Percentiles rank a stretch among this genome's conserved stretches.
These are phyloP conservation scores for Drosophila crucigera DNA, from an alignment of 2,888 invertebrate species.

Conservation along the genomic window DNA sequence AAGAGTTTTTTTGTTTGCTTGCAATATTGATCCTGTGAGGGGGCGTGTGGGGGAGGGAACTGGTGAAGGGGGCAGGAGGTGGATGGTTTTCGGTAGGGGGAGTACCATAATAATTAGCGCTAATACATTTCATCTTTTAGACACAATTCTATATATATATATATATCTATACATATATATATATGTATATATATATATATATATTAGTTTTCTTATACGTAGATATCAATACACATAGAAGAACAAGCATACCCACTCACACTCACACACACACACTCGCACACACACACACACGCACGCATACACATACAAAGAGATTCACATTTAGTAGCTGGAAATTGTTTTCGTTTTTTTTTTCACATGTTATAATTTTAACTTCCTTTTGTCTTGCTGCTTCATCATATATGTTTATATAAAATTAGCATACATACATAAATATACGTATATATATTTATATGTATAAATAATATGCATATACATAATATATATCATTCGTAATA, in stretches of 20 bases:
- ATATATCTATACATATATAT: constrained; percentile 22
- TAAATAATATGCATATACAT: constrained; percentile 23
- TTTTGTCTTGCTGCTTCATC: constrained; percentile 27
- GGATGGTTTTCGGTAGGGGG: neutral
- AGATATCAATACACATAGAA: constrained; percentile 50
- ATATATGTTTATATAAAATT: constrained; percentile 23
- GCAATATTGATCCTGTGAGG: constrained; percentile 31
- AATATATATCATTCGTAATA: constrained; percentile 29
- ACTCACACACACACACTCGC: constrained; percentile 7
- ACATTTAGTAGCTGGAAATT: constrained; percentile 63
- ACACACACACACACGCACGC: neutral
- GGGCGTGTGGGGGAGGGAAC: neutral
- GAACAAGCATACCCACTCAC: constrained; percentile 34
- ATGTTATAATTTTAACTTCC: constrained; percentile 9
- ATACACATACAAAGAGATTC: constrained; percentile 53
- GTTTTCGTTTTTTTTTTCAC: constrained; percentile 11
- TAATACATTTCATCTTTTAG: constrained; percentile 64
- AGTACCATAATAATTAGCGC: constrained; percentile 44
- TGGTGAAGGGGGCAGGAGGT: neutral
- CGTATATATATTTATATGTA: constrained; percentile 28
- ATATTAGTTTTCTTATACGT: constrained; percentile 31
- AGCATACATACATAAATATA: constrained; percentile 30
- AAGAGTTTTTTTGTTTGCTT: constrained; percentile 34
- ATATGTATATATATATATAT: constrained; percentile 13
- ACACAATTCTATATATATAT: constrained; percentile 49